Percentiles rank a stretch among this genome's conserved stretches.
phyloP scores from a whole-genome alignment of 2,797 vertebrate genomes.

The Mormyrops boulengeri region DNA sequence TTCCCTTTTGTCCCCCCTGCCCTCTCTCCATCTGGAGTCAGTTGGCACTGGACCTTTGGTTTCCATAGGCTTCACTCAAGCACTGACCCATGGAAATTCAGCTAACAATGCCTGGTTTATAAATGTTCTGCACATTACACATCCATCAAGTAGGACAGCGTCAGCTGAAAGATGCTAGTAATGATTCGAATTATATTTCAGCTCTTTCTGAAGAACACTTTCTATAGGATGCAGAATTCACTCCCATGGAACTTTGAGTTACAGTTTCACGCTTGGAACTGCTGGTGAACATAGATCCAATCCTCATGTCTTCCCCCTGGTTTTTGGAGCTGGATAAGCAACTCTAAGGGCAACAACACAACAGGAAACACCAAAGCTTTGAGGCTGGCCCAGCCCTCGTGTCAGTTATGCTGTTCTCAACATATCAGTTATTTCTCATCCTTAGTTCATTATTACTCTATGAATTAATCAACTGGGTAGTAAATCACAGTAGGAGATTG shows the following conservation, averaged over 20 bases:
- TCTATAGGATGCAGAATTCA: not conserved
- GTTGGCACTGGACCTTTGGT: not conserved
- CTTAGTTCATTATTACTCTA: not conserved
- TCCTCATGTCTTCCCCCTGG: not conserved
- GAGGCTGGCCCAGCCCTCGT: not conserved
- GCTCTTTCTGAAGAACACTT: not conserved
- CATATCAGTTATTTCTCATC: not conserved
- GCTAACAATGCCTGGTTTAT: not conserved
- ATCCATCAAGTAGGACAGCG: not conserved
- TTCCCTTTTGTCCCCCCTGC: not conserved
- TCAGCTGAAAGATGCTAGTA: not conserved
- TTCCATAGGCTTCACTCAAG: not conserved
- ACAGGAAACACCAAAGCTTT: not conserved
- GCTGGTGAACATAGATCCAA: not conserved
- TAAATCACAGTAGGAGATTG: not conserved
- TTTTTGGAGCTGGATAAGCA: not conserved
- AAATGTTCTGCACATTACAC: not conserved
- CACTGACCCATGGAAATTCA: not conserved
- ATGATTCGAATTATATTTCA: not conserved
- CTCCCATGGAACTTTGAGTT: not conserved
- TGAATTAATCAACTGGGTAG: not conserved
- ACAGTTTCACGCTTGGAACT: not conserved
- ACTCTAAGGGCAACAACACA: not conserved
- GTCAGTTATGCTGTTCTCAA: not conserved
- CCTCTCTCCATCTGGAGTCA: not conserved